Base-by-base conservation (phyloP, 2,888 invertebrate species). In the Steinernema hermaphroditum region DNA sequence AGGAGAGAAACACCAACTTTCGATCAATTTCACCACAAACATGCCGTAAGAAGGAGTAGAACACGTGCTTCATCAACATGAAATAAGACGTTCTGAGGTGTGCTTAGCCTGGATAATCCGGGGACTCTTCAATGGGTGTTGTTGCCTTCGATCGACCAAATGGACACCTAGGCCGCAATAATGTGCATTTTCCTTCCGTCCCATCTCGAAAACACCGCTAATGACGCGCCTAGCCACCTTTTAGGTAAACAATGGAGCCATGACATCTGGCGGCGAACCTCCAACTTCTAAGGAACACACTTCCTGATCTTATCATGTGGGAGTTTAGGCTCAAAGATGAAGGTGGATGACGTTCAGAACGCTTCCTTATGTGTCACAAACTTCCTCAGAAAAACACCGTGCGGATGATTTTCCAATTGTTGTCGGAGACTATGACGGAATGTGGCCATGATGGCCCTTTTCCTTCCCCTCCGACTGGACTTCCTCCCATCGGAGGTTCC, bases 21-120 rank as follows among this genome's bases (percentile, higher is more conserved):
- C 32, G 32, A 62, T 34, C 62, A 62, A 62, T 34, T 62, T 29
- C n/a, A 34, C 62, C 29, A 62, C 62, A 29, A 62, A 32, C 62
- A 62, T 62, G 62, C 16, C 27, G 62, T 29, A 27, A 32, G 16
- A 16, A 16, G 14, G 14, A 29, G 32, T 9, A 1, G 32, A 62
- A 62, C 29, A 22, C 22, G 32, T 8, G 27, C 62, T 32, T 2
- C 62, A 19, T 32, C 62, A 14, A 62, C 62, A 62, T 34, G 14
- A 32, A 29, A 62, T 62, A 62, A 34, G 16, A 29, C 62, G 29
- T 62, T n/a, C 16, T 9, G 27, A 62, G n/a, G 46, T 46, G 19
- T 16, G 34, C 62, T 29, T 29, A 32, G 29, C 34, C 37, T 12
- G 37, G 37, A 4, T 62, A 62, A 62, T 62, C 62, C 62, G 9